A percentile compares a stretch with the other conserved stretches of the same genome.
Evolutionary conservation across 2,797 vertebrate species (phyloP).

Genomic region (Sebastolobus alascanus): DNA sequence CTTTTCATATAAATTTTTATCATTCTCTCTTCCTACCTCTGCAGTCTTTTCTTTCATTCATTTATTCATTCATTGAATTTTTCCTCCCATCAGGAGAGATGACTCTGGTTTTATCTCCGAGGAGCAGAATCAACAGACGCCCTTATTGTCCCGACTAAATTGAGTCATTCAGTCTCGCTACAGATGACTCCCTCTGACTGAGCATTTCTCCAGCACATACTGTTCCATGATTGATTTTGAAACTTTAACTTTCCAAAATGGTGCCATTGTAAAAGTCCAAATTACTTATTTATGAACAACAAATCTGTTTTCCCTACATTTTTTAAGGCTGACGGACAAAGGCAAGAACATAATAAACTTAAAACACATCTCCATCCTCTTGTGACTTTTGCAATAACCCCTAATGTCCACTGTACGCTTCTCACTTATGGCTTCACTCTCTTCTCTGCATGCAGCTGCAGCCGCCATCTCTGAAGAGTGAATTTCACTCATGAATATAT

Average conservation of each 20-base stretch:
- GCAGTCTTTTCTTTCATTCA: slow-evolving; percentile 1
- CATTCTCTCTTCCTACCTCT: slow-evolving; percentile 14
- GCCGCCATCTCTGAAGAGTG: neutral
- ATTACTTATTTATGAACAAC: slow-evolving; percentile 5
- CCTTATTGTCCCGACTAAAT: slow-evolving; percentile 41
- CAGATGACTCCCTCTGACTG: slow-evolving; percentile 25
- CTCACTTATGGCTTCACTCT: neutral
- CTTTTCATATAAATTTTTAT: slow-evolving; percentile 32
- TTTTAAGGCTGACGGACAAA: neutral
- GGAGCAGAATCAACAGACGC: slow-evolving; percentile 34
- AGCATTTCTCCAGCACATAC: slow-evolving; percentile 8
- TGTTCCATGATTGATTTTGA: slow-evolving; percentile 25
- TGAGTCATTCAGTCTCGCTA: slow-evolving; percentile 26
- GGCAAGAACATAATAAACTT: neutral
- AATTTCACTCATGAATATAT: neutral
- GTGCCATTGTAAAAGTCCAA: neutral
- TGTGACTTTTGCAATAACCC: neutral
- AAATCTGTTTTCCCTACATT: neutral
- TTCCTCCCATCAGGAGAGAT: slow-evolving; percentile 31
- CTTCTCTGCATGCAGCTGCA: neutral
- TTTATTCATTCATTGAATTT: slow-evolving; percentile 28
- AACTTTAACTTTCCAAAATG: slow-evolving; percentile 7
- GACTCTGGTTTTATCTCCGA: slow-evolving; percentile 55
- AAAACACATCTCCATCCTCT: neutral
- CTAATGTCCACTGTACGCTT: neutral